Percentiles rank a stretch among this genome's conserved stretches.
phyloP scores from a whole-genome alignment of 2,113 vertebrate genomes.

The Mesocricetus auratus region DNA sequence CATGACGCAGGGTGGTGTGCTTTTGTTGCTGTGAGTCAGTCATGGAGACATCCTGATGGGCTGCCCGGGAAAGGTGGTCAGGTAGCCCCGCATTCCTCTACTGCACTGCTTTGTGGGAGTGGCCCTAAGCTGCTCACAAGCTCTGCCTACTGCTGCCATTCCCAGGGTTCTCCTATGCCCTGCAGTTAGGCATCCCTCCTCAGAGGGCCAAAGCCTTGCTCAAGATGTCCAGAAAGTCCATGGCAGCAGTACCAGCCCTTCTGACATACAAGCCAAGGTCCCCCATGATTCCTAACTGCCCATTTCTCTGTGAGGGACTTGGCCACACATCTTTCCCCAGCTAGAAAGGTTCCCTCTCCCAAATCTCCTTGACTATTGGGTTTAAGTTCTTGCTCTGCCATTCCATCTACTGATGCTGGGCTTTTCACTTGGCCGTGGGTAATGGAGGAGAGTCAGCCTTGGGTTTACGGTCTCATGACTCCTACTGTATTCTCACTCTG shows the following conservation, averaged over 20 bases:
- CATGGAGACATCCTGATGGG: not conserved
- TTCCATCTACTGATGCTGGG: not conserved
- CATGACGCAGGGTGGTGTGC: not conserved
- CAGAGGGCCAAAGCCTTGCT: not conserved
- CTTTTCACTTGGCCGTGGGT: not conserved
- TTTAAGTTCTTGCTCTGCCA: not conserved
- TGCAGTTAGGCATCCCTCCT: not conserved
- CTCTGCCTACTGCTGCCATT: not conserved
- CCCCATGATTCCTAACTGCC: not conserved
- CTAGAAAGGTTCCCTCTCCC: not conserved
- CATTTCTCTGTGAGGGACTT: not conserved
- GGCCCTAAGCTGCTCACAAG: not conserved
- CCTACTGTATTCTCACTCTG: not conserved
- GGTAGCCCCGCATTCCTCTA: not conserved
- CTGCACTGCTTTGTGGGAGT: not conserved
- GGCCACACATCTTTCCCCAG: not conserved
- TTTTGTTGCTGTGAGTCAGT: slow-evolving; percentile 24
- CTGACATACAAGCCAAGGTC: not conserved
- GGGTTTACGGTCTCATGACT: not conserved
- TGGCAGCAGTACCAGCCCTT: not conserved
- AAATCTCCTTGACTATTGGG: not conserved
- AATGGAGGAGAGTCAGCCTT: not conserved
- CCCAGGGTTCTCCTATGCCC: not conserved
- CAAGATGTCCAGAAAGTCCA: not conserved
- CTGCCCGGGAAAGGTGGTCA: not conserved